Evolutionary conservation across 2,113 vertebrate genomes (phyloP).

Genomic region (Pardalotus punctatus): DNA sequence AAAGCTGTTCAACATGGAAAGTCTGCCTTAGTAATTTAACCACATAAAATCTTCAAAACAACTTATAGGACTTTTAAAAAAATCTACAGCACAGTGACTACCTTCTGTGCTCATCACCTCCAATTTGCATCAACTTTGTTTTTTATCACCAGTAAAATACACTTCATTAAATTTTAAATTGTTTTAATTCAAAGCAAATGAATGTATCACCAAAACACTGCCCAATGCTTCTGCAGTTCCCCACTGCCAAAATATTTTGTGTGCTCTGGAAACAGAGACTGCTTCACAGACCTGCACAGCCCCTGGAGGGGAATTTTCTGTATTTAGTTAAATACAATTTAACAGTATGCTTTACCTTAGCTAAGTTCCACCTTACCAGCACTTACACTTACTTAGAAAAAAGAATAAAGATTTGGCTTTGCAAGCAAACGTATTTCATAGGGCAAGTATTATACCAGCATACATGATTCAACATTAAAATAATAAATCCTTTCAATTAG

Average conservation of each 20-base stretch:
- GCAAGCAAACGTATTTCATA: neutral
- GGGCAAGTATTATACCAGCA: neutral
- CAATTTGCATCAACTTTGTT: neutral
- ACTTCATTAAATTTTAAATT: neutral
- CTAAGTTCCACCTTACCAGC: neutral
- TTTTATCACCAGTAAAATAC: neutral
- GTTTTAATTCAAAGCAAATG: neutral
- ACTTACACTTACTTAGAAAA: neutral
- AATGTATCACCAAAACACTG: neutral
- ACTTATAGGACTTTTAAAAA: neutral
- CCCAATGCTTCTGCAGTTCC: neutral
- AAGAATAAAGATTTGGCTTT: neutral
- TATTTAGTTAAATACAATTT: neutral
- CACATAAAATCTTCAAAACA: neutral
- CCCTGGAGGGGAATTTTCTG: neutral
- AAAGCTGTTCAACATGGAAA: neutral
- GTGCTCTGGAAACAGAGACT: neutral
- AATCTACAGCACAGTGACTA: neutral
- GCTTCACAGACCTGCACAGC: neutral
- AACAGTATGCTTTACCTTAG: neutral
- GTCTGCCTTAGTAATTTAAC: neutral
- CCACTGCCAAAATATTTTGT: neutral
- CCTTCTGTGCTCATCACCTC: neutral
- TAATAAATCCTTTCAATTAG: constrained; percentile 4
- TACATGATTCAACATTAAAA: constrained; percentile 7